These are phyloP conservation scores for Columba livia DNA, from an alignment of 2,113 vertebrate species.

Conservation along the genomic window DNA sequence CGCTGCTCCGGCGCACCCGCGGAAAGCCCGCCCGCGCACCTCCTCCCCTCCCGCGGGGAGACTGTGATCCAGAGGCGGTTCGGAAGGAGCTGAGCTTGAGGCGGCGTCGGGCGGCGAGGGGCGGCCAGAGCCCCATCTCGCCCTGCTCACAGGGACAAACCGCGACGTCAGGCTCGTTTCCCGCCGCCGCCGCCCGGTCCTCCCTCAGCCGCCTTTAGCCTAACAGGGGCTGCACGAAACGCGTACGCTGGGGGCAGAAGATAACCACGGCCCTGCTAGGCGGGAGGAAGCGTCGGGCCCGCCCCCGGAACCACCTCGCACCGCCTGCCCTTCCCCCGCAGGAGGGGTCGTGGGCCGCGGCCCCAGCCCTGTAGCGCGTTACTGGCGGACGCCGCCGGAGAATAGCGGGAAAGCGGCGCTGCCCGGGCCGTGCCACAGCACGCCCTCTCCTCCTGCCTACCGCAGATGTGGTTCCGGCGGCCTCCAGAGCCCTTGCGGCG, in stretches of 20 bases:
- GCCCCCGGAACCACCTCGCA: neutral
- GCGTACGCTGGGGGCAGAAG: accelerated
- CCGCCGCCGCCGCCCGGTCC: neutral
- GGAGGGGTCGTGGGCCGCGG: neutral
- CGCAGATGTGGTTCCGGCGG: too few species aligned
- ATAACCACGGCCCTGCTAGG: too few species aligned
- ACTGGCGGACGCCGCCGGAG: too few species aligned
- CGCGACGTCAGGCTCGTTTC: neutral
- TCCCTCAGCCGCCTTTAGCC: neutral
- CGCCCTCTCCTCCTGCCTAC: neutral
- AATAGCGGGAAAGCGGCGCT: neutral
- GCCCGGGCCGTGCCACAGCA: neutral
- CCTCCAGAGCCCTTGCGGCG: too few species aligned
- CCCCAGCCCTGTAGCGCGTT: too few species aligned
- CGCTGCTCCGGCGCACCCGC: neutral
- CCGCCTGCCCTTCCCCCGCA: neutral
- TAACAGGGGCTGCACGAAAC: neutral
- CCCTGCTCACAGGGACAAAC: too few species aligned
- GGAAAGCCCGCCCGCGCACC: neutral
- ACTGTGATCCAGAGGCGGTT: neutral
- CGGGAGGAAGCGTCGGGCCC: neutral
- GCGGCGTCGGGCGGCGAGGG: too few species aligned
- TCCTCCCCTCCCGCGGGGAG: accelerated
- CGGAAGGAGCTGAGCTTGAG: neutral
- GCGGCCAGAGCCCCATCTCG: too few species aligned